Percentiles rank a stretch among this genome's conserved stretches.
phyloP scores from a whole-genome alignment of 2,797 vertebrate genomes.

The Thunnus albacares region DNA sequence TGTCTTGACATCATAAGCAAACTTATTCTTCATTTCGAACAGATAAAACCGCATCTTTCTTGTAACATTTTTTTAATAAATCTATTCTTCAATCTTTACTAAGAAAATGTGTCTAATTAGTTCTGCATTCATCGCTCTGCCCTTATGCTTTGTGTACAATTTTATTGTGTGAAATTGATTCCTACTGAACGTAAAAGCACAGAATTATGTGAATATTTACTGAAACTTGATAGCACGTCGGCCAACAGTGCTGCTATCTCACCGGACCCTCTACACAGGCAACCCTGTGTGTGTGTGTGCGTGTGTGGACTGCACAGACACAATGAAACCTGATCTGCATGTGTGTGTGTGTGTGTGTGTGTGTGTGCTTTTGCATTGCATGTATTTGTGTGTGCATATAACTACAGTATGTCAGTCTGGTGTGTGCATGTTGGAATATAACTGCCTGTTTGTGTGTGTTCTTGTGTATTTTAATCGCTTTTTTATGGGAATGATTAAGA shows the following conservation, averaged over 20 bases:
- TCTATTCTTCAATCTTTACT: not conserved
- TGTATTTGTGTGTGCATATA: conserved; percentile 19
- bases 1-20: not conserved
- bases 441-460: not conserved
- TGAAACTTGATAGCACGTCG: conserved; percentile 55
- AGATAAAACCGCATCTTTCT: not conserved
- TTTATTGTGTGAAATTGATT: conserved; percentile 17
- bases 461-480: conserved; percentile 11
- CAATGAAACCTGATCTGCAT: conserved; percentile 53
- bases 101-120: not conserved
- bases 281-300: conserved; percentile 16
- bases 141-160: not conserved
- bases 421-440: not conserved
- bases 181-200: not conserved
- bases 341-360: conserved; percentile 17
- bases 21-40: not conserved
- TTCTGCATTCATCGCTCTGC: not conserved
- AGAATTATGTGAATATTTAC: conserved; percentile 43
- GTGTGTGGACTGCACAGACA: conserved; percentile 28
- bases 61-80: not conserved
- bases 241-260: conserved; percentile 60
- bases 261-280: conserved; percentile 37
- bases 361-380: conserved; percentile 3
- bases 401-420: conserved; percentile 19
- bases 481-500: conserved; percentile 4